Percentiles rank a stretch among this genome's conserved stretches.
phyloP scores from a whole-genome alignment of 2,797 vertebrate species.

The Gallinago nigripennis region DNA sequence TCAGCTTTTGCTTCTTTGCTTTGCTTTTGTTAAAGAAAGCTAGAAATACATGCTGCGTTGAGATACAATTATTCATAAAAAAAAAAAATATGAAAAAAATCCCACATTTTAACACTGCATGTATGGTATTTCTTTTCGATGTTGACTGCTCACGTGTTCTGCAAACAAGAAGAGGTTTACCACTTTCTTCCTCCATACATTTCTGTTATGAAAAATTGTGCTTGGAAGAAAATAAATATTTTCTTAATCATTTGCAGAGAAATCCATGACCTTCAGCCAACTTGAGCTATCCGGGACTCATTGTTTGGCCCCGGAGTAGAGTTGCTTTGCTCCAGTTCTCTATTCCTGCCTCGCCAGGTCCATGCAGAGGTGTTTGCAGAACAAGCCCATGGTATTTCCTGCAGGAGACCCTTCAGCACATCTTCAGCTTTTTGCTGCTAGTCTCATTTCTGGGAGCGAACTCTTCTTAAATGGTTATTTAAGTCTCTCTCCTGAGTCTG shows the following conservation, averaged over 20 bases:
- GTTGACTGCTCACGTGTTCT: neutral
- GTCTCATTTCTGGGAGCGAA: neutral
- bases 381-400: neutral
- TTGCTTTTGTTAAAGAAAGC: neutral
- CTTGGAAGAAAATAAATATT: slow-evolving; percentile 41
- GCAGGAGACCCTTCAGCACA: neutral
- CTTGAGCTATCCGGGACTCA: neutral
- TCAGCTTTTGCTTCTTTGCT: neutral
- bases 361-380: neutral
- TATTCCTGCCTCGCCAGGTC: neutral
- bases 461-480: neutral
- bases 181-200: neutral
- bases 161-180: neutral
- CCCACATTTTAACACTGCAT: neutral
- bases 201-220: neutral
- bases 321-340: neutral
- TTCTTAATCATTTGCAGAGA: neutral
- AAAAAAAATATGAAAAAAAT: neutral
- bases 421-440: neutral
- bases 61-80: neutral
- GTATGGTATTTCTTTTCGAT: neutral
- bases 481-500: neutral
- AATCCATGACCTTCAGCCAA: neutral
- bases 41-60: neutral
- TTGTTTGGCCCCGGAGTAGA: neutral